phyloP scores from a whole-genome alignment of 2,113 vertebrate species.

The Antennarius striatus region DNA sequence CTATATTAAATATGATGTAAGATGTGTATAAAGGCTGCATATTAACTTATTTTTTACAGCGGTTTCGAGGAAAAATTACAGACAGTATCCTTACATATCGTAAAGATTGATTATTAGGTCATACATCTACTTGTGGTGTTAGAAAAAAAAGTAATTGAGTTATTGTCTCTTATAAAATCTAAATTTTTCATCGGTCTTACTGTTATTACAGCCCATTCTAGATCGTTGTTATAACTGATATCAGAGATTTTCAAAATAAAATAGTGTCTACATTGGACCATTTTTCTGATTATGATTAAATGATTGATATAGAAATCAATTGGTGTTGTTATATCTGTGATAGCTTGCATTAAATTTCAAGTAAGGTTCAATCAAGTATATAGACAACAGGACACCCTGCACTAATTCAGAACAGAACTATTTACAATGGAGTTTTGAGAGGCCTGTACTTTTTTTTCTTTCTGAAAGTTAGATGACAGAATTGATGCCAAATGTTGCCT shows the following conservation, averaged over 20 bases:
- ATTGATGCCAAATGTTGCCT: too few relatives aligned
- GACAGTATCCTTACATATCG: conserved; percentile 39
- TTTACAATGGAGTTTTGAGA: too few relatives aligned
- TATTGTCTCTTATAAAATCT: conserved; percentile 10
- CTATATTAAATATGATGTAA: conserved; percentile 73
- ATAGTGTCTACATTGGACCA: not conserved
- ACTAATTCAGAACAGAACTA: too few relatives aligned
- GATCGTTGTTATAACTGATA: too few relatives aligned
- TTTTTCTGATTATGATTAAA: not conserved
- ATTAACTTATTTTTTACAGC: conserved; percentile 76
- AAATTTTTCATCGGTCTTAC: too few relatives aligned
- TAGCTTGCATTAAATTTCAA: conserved; percentile 5
- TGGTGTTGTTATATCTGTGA: not conserved
- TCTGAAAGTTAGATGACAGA: too few relatives aligned
- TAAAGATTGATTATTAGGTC: conserved; percentile 18
- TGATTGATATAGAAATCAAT: not conserved
- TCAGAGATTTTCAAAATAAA: not conserved
- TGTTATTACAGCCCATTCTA: too few relatives aligned
- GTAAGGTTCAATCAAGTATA: not conserved
- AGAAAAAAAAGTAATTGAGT: conserved; percentile 22
- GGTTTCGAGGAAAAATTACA: conserved; percentile 58
- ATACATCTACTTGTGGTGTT: conserved; percentile 20
- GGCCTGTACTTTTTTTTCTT: too few relatives aligned
- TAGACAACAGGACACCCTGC: not conserved
- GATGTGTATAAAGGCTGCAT: conserved; percentile 72